Base-by-base conservation (phyloP, 2,888 invertebrate genomes). In the Pollenia amentaria region DNA sequence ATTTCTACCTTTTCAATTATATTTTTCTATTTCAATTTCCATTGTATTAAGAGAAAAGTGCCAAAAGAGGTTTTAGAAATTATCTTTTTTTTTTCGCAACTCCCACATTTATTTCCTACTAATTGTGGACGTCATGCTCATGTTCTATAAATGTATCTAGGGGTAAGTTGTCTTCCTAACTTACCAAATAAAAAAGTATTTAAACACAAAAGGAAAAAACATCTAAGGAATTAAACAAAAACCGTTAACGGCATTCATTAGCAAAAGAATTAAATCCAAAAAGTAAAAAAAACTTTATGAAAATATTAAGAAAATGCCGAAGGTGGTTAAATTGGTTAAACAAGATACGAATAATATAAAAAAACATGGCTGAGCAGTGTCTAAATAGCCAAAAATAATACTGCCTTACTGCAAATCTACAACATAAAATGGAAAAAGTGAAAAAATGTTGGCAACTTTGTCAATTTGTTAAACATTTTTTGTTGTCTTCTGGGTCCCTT, bases 1-100 rank as follows among this genome's bases (percentile, higher is more conserved):
- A 44, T 44, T 46, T 1, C 21, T 12, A 12, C 9, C 4, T 14
- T 65, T 44, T 53, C 1, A 14, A 38, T 29, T 46, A 1, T 18
- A 16, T 53, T n/a, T 46, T 29, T 46, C 3, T 18, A 16, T 53
- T n/a, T 51, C 12, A 16, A 29, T 29, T 44, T 55, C 38, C 14
- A 69, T 16, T 48, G 9, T 10, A 18, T 29, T 46, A 29, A 29
- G 16, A 46, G 57, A 48, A 57, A 83, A 46, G 46, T 65, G 77
- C 57, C 62, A 67, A 84, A 84, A 65, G 65, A 51, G 11, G 57
- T 77, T 57, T 51, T 60, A 46, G n/a, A 65, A 73, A 72, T 84
- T 73, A 73, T 78, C 51, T 60, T 12, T 75, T 51, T 73, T 65
- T 75, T 60, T 73, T 65, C 18, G 57, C 78, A 44, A 60, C 83